Conservation (phyloP, 2,113 vertebrate species). For the Oncorhynchus mykiss region DNA sequence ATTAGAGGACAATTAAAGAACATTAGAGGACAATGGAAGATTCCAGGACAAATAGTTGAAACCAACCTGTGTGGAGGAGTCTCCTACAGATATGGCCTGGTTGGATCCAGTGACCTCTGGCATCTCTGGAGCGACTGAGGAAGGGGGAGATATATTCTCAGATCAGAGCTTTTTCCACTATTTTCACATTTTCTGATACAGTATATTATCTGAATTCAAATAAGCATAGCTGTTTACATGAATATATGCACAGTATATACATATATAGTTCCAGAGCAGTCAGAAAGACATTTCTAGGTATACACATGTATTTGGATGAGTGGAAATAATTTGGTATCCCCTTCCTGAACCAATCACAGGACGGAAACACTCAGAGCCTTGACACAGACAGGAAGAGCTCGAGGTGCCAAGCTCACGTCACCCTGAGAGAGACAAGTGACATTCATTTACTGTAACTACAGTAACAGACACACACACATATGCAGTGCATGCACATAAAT, state of each 20-base stretch:
- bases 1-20: no score
- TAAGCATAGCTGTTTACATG: background rate
- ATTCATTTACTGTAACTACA: background rate
- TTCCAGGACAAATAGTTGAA: no score
- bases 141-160: constrained; percentile 1
- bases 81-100: constrained; percentile 69
- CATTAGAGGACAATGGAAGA: no score
- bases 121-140: constrained; percentile 71
- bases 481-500: background rate
- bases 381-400: background rate
- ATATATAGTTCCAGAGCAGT: background rate
- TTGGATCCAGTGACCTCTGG: constrained; percentile 63
- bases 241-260: background rate
- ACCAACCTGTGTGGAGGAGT: constrained; percentile 68
- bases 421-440: background rate
- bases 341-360: no score
- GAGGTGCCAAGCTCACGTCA: background rate
- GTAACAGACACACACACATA: constrained; percentile 6
- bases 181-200: no score
- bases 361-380: background rate
- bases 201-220: background rate
- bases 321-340: no score
- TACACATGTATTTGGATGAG: background rate
- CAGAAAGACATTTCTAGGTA: background rate
- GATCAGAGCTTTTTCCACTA: background rate